Base-by-base conservation (phyloP, 2,888 invertebrate species). In the Drosophila pseudotakahashii region DNA sequence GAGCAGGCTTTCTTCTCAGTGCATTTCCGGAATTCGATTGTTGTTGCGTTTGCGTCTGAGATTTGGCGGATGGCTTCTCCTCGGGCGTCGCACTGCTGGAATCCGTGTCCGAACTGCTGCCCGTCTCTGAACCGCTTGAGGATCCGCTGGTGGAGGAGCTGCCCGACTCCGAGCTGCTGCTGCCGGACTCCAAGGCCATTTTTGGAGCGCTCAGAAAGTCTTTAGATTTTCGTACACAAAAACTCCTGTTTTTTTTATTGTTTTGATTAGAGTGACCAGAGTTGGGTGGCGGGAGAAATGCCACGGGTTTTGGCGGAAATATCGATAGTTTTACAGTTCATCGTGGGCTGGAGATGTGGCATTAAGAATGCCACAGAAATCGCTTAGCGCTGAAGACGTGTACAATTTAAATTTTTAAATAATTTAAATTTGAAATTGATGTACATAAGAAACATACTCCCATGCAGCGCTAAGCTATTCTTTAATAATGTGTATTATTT, bases 71-170 rank as follows among this genome's bases (percentile, higher is more conserved):
- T n/a, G 64, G 54, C 45, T 66, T 66, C 44, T 84, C 93, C 42
- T 92, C 93, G 62, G 76, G 59, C 14, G 62, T 66, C 3, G 69
- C 54, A 19, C 89, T 89, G 64, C 93, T 95, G 0, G 96, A 95
- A 74, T 96, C 96, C 0, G 95, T 94, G 77, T 96, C 96, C 0
- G 94, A 94, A 3, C 91, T 90, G 52, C 87, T 87, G 50, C 90
- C 84, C 0, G 88, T 79, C 11, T 94, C 96, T 0, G 95, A 95
- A 60, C 94, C 94, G 70, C 94, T 95, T 0, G 95, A 95, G 66
- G 95, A 95, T 41, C 94, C 95, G 81, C 95, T 95, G 0, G 94
- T 93, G 2, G 94, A 93, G 0, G 94, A 93, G 81, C 94, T 95
- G 77, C 95, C 96, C 0, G 96, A 95, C 4, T 94, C 95, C 34